These are phyloP conservation scores for Ophiothrix spiculata DNA, from an alignment of 35 echinoderm and acorn worm species.

Conservation along the genomic window DNA sequence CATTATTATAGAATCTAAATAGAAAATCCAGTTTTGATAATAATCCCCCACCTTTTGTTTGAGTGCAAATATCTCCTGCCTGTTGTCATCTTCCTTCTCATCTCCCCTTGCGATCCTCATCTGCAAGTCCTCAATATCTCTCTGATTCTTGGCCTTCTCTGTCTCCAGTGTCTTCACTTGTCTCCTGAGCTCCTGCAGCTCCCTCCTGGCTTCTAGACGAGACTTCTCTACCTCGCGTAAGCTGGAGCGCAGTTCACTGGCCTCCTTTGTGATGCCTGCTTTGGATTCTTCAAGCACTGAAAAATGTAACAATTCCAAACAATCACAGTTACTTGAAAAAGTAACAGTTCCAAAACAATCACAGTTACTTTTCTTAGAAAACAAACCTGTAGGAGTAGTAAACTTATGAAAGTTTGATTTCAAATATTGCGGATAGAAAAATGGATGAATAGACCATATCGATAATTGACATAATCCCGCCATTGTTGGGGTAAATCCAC, in stretches of 20 bases:
- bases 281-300: constrained; percentile 81
- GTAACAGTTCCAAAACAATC: no score
- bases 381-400: no score
- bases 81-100: neutral
- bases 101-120: neutral
- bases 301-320: neutral
- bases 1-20: no score
- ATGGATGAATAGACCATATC: no score
- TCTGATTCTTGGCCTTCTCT: neutral
- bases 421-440: no score
- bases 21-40: no score
- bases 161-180: constrained; percentile 44
- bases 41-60: neutral
- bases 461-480: no score
- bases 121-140: neutral
- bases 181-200: constrained; percentile 88
- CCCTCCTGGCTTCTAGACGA: constrained; percentile 67
- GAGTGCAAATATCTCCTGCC: neutral
- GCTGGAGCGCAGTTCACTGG: constrained; percentile 64
- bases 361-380: no score
- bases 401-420: no score
- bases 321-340: no score
- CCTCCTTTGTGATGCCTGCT: constrained; percentile 65
- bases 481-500: no score
- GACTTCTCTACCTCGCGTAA: constrained; percentile 95